Evolutionary conservation across 2,888 invertebrate genomes (phyloP), one percentile per base, ranked within the genome.

Genomic region (Hyles lineata): DNA sequence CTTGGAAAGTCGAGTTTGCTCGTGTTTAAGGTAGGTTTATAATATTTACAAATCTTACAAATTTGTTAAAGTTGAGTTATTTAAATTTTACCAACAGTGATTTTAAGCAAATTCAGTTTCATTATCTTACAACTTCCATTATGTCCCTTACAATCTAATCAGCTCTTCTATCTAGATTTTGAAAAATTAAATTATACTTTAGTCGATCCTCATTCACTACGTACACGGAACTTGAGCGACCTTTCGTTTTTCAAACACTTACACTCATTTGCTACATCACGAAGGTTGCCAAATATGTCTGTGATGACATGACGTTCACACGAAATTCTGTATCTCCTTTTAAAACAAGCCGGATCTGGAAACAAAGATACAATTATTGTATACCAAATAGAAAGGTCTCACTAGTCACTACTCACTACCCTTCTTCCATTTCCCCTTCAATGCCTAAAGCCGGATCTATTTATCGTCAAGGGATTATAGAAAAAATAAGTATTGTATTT

Each of bases 21-120:
- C 21, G 43, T 50, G 17, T 67, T 23, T 50, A 67, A 50, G 43
- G 50, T 50, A 50, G 67, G 43, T 67, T 67, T 67, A 50, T 67
- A 23, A 17, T 50, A 4, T 3, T n/a, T 43, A 21, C 43, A 11
- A 43, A 43, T 11, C 1, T 11, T 11, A 43, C 1, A 11, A 29
- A 19, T 6, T 52, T 15, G 11, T 52, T 1, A 52, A 8, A 8
- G 11, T 52, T 52, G 6, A 52, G 11, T 7, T 15, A 19, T 19
- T 52, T 19, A 8, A 19, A 19, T 19, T 1, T 19, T 52, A 52
- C 52, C 52, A 6, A 6, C 52, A 55, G 19, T n/a, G 5, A 55
- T 55, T 55, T 55, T 11, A 43, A 43, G 0, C 43, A 11, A 43
- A 43, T 11, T 9, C 29, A 3, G 35, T 35, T 2, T 15, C 11